phyloP scores from a whole-genome alignment of 2,888 invertebrate genomes.

The Parascotia fuliginaria region DNA sequence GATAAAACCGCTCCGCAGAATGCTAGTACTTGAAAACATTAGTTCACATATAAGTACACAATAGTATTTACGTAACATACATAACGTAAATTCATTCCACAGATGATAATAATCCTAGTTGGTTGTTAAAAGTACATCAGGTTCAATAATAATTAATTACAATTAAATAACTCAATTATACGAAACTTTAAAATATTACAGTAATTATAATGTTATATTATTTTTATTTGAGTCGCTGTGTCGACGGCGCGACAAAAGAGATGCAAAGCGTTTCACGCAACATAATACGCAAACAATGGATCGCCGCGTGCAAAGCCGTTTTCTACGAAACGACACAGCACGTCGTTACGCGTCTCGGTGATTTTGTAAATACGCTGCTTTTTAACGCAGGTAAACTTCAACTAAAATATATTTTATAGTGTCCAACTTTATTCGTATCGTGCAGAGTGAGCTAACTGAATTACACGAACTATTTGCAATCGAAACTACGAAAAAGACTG shows the following conservation, averaged over 20 bases:
- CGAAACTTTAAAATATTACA: conserved; percentile 14
- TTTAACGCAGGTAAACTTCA: conserved; percentile 58
- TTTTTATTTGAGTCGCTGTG: conserved; percentile 36
- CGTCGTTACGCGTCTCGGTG: conserved; percentile 65
- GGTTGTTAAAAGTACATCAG: conserved; percentile 23
- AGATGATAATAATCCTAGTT: no score
- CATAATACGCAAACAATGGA: conserved; percentile 65
- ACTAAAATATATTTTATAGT: conserved; percentile 57
- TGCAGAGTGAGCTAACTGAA: conserved; percentile 71
- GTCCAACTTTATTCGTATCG: conserved; percentile 61
- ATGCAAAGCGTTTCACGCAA: conserved; percentile 65
- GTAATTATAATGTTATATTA: conserved; percentile 34
- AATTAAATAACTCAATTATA: conserved; percentile 17
- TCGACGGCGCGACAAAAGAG: conserved; percentile 46
- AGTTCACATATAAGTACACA: no score
- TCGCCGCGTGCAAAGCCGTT: conserved; percentile 56
- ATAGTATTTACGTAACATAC: no score
- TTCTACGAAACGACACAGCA: conserved; percentile 59
- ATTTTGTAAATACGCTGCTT: conserved; percentile 62
- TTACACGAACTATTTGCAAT: conserved; percentile 84
- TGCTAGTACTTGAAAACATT: no score
- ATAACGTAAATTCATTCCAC: no score
- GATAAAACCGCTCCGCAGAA: no score
- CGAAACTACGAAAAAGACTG: conserved; percentile 76
- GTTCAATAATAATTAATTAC: conserved; percentile 28